Percentiles rank a stretch among this genome's conserved stretches.
Evolutionary conservation across 2,113 vertebrate species (phyloP).

Genomic region (Pardalotus punctatus): DNA sequence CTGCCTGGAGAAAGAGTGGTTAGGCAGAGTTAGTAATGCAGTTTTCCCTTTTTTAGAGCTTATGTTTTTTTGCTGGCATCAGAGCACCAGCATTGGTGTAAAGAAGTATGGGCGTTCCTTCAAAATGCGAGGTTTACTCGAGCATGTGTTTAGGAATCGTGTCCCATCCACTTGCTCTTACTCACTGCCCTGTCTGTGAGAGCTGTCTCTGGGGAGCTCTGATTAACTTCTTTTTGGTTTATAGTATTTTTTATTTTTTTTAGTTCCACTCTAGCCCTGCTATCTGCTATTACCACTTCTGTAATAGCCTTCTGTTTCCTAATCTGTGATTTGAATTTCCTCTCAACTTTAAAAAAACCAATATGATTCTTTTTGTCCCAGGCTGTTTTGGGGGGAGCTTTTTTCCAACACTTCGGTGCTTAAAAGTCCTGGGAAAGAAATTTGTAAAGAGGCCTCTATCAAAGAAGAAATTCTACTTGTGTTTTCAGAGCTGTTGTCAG

Average conservation of each 20-base stretch:
- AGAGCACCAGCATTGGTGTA: background rate
- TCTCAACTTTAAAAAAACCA: background rate
- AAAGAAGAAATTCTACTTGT: background rate
- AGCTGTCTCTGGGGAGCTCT: background rate
- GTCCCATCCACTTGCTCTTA: background rate
- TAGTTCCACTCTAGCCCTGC: background rate
- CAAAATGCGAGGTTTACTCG: background rate
- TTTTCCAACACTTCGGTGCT: background rate
- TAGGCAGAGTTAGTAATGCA: background rate
- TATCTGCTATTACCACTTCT: background rate
- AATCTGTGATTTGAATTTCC: background rate
- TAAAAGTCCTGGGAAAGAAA: background rate
- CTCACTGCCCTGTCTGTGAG: fast-evolving
- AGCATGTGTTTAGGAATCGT: background rate
- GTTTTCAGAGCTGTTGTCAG: background rate
- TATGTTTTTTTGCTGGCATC: background rate
- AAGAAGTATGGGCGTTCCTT: background rate
- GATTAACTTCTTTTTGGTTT: background rate
- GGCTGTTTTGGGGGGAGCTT: background rate
- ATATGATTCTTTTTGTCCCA: background rate
- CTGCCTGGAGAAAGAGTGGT: background rate
- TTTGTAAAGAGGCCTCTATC: background rate
- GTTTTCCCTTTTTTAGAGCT: background rate
- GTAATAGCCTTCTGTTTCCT: background rate
- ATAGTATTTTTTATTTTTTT: background rate